Evolutionary conservation across 1,140 invertebrate genomes (phyloP).

Genomic region (Drosophila takahashii): DNA sequence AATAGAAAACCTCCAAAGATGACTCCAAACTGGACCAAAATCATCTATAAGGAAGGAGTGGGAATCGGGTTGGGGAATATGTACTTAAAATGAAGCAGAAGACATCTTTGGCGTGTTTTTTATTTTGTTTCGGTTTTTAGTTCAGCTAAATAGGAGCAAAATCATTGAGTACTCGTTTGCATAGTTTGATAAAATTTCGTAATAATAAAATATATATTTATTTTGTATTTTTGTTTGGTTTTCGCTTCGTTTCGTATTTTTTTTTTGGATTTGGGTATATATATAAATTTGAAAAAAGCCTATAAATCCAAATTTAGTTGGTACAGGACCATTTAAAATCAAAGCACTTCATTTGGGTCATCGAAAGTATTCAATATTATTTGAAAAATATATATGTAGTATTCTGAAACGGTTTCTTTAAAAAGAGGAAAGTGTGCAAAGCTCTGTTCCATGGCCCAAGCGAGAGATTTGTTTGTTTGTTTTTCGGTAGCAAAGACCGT

Average conservation of each 20-base stretch:
- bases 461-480: slow-evolving; percentile 41
- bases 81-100: slow-evolving; percentile 80
- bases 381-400: slow-evolving; percentile 41
- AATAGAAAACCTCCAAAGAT: slow-evolving; percentile 51
- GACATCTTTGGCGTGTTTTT: slow-evolving; percentile 80
- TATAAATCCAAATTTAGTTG: slow-evolving; percentile 70
- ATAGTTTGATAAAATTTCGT: slow-evolving; percentile 79
- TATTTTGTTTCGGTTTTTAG: slow-evolving; percentile 49
- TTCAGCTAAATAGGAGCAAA: slow-evolving; percentile 79
- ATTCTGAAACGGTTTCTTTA: slow-evolving; percentile 32
- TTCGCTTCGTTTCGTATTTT: slow-evolving; percentile 28
- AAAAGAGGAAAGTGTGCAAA: slow-evolving; percentile 44
- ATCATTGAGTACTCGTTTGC: slow-evolving; percentile 78
- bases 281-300: slow-evolving; percentile 82
- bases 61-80: slow-evolving; percentile 37
- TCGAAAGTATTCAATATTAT: slow-evolving; percentile 35
- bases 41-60: neutral
- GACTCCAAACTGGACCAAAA: neutral
- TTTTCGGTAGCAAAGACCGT: slow-evolving; percentile 13
- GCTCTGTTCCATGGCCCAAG: slow-evolving; percentile 53
- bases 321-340: slow-evolving; percentile 61
- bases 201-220: slow-evolving; percentile 78
- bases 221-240: slow-evolving; percentile 37
- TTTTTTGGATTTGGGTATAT: slow-evolving; percentile 36
- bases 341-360: slow-evolving; percentile 66